Percentiles rank a stretch among this genome's conserved stretches.
phyloP scores from a whole-genome alignment of 2,888 invertebrate species.

The Morpho achilles region DNA sequence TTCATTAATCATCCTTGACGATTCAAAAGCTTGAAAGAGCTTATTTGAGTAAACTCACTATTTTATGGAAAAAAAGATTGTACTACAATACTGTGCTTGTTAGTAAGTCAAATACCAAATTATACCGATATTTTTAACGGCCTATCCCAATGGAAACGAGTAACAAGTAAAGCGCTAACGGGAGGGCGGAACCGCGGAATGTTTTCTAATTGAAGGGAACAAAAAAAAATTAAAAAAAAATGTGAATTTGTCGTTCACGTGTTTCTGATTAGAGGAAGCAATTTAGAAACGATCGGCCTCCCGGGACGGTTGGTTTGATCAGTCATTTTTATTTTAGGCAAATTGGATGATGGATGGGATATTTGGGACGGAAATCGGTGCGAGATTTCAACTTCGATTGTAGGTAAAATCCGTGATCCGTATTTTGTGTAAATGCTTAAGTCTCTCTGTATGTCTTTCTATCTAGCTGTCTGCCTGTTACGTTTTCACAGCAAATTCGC shows the following conservation, averaged over 20 bases:
- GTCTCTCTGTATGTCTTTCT: too few relatives aligned
- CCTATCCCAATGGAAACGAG: slow-evolving; percentile 3
- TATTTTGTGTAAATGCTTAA: too few relatives aligned
- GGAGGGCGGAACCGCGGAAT: slow-evolving; percentile 48
- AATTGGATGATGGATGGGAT: slow-evolving; percentile 12
- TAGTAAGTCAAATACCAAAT: neutral
- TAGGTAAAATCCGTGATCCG: too few relatives aligned
- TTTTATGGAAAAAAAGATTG: neutral
- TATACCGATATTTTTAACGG: neutral
- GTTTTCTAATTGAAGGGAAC: slow-evolving; percentile 43
- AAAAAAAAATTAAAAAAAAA: slow-evolving; percentile 43
- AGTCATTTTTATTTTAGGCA: slow-evolving; percentile 15
- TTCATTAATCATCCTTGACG: too few relatives aligned
- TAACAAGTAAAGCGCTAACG: slow-evolving; percentile 38
- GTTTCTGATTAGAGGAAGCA: slow-evolving; percentile 55
- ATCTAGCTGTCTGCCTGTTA: too few relatives aligned
- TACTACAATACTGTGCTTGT: neutral
- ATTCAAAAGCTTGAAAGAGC: too few relatives aligned
- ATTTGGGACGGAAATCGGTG: slow-evolving; percentile 9
- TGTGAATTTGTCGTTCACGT: slow-evolving; percentile 42
- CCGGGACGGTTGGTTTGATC: slow-evolving; percentile 20
- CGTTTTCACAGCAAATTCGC: too few relatives aligned
- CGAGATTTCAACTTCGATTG: too few relatives aligned
- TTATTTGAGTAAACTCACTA: neutral
- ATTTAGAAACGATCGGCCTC: slow-evolving; percentile 16